A percentile compares a stretch with the other conserved stretches of the same genome.
Evolutionary conservation across 2,888 invertebrate genomes (phyloP).

Genomic region (Cantharis rustica): DNA sequence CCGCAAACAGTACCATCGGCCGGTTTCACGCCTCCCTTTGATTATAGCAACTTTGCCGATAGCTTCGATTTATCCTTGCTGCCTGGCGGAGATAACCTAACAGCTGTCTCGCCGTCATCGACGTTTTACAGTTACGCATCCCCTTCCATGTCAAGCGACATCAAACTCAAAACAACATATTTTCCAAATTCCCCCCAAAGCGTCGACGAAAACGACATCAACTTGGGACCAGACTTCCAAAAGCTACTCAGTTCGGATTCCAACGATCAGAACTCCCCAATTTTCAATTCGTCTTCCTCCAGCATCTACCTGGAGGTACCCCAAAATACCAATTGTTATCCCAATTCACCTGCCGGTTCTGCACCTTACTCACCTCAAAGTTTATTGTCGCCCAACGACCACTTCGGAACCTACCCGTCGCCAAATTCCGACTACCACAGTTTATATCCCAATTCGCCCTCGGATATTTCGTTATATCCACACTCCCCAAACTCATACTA

Average conservation of each 20-base stretch:
- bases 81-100: constrained; percentile 64
- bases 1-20: constrained; percentile 81
- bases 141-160: constrained; percentile 57
- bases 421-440: constrained; percentile 52
- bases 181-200: constrained; percentile 45
- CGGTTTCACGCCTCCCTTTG: constrained; percentile 76
- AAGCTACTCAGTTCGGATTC: constrained; percentile 47
- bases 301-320: constrained; percentile 55
- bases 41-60: constrained; percentile 66
- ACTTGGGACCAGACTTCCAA: constrained; percentile 53
- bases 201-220: constrained; percentile 43
- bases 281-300: constrained; percentile 28
- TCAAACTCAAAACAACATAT: constrained; percentile 50
- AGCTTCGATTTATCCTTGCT: constrained; percentile 75
- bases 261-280: constrained; percentile 8
- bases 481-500: constrained; percentile 60
- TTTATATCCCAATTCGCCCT: constrained; percentile 55
- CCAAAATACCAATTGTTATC: constrained; percentile 44
- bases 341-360: constrained; percentile 46
- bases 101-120: constrained; percentile 57
- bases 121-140: constrained; percentile 49
- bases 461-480: constrained; percentile 58
- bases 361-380: constrained; percentile 58
- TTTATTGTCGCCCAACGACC: constrained; percentile 55
- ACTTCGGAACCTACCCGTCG: constrained; percentile 60